phyloP scores from a whole-genome alignment of 2,888 invertebrate genomes.

The Ormyrus labotus region DNA sequence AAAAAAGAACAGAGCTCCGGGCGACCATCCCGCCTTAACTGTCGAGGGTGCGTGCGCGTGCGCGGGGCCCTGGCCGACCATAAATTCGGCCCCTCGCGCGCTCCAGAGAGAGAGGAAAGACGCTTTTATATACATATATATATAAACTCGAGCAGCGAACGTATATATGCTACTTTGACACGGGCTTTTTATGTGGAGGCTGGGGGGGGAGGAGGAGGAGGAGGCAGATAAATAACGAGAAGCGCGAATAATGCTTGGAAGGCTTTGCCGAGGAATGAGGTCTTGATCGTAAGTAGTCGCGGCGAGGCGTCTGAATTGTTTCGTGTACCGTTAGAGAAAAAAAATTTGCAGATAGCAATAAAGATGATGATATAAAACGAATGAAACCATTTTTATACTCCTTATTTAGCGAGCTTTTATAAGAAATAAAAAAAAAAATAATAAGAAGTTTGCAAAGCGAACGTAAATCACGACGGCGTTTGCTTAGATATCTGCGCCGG shows the following conservation, averaged over 20 bases:
- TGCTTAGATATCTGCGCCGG: slow-evolving; percentile 11
- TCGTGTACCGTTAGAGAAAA: neutral
- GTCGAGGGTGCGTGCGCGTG: slow-evolving; percentile 18
- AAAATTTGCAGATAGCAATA: too few species aligned
- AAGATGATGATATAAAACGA: too few species aligned
- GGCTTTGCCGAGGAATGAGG: neutral
- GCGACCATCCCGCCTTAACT: slow-evolving; percentile 58
- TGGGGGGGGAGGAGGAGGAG: neutral
- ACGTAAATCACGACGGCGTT: slow-evolving; percentile 29
- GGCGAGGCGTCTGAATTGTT: neutral
- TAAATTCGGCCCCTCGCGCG: slow-evolving; percentile 53
- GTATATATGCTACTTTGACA: neutral
- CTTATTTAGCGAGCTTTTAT: too few species aligned
- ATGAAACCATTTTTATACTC: too few species aligned
- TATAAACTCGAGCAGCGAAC: neutral
- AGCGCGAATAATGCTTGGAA: neutral
- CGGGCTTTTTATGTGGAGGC: neutral
- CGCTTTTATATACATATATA: too few species aligned
- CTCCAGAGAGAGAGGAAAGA: neutral
- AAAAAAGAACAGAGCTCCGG: neutral
- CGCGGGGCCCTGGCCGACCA: slow-evolving; percentile 49
- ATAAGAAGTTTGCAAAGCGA: neutral
- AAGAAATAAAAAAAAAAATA: too few species aligned
- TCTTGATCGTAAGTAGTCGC: neutral
- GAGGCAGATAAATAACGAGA: slow-evolving; percentile 17